Evolutionary conservation across 35 echinoderm and acorn worm species (phyloP), one percentile per base, ranked within the genome.

Genomic region (Ophiothrix spiculata): DNA sequence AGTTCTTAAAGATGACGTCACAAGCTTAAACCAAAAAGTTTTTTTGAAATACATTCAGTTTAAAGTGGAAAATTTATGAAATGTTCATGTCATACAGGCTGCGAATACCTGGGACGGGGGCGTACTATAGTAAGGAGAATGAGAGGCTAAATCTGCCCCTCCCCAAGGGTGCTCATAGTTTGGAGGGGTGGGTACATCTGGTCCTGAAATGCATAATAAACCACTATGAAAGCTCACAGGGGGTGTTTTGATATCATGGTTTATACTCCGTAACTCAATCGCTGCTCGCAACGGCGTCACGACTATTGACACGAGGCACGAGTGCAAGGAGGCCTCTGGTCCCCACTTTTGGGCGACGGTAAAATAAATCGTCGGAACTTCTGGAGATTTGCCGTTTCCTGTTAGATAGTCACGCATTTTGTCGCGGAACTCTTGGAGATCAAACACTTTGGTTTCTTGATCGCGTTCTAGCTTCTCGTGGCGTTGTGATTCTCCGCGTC

Each of bases 301-400:
- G 14, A 97, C 90, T 64, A 97, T 90, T 1, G 94, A 90, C 13
- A 97, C 81, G 23, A 97, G 80, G 75, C 90, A 93, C 13, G 92
- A 88, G 37, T 90, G 87, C 28, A 97, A 87, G 0, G 91, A 83
- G 13, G 75, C 90, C 42, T 90, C 82, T 1, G 78, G 36, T 13
- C 82, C 79, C 87, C 91, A 91, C 39, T 97, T 92, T 77, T 97
- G 94, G 10, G 90, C 94, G 3, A 97, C 82, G 32, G 90, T 87
- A 75, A 97, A 93, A 75, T 93, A 90, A 40, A 97, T 88, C 84
- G 88, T 76, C 0, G 94, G 94, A 11, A 88, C 25, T 17, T 63
- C 46, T 3, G 94, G 94, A 32, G 87, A 92, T 12, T 83, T 64
- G 76, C 40, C 80, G 2, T 82, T 23, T 0, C 76, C 78, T 32